Percentiles rank a stretch among this genome's conserved stretches.
Evolutionary conservation across 2,888 invertebrate genomes (phyloP).

Genomic region (Caenorhabditis imperialis): DNA sequence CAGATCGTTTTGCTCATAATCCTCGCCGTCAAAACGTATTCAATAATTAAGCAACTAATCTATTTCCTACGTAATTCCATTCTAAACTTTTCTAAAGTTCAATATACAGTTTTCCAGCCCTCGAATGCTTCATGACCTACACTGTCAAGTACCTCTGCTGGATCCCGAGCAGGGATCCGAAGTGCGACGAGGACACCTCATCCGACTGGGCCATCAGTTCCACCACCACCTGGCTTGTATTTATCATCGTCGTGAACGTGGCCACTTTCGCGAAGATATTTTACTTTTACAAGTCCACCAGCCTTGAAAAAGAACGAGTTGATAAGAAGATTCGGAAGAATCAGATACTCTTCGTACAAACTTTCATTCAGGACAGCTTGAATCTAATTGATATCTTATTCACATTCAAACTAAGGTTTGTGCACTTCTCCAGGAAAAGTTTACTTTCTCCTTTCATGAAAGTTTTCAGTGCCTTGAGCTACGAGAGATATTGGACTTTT

Average conservation of each 20-base stretch:
- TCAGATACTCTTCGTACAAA: constrained; percentile 28
- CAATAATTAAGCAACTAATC: not conserved
- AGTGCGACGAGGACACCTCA: not conserved
- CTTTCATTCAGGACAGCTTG: constrained; percentile 25
- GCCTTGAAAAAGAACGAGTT: constrained; percentile 12
- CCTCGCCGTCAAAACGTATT: not conserved
- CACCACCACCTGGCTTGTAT: not conserved
- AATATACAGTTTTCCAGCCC: constrained; percentile 6
- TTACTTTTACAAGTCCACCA: constrained; percentile 29
- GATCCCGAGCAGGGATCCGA: constrained; percentile 1
- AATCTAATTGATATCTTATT: constrained; percentile 30
- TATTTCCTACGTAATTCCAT: constrained; percentile 6
- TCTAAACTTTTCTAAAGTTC: too few relatives aligned
- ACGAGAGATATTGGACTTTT: constrained; percentile 23
- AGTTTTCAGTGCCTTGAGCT: constrained; percentile 13
- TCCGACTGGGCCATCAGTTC: too few relatives aligned
- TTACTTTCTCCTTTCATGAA: too few relatives aligned
- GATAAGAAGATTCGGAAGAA: constrained; percentile 24
- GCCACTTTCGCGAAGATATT: constrained; percentile 25
- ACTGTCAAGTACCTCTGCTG: not conserved
- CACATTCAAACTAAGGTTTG: constrained; percentile 25
- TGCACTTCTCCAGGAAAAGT: too few relatives aligned
- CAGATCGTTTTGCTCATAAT: not conserved
- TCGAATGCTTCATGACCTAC: constrained; percentile 17
- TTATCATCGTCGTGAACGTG: constrained; percentile 2